phyloP scores from a whole-genome alignment of 2,113 vertebrate genomes.

The Hypanus sabinus region DNA sequence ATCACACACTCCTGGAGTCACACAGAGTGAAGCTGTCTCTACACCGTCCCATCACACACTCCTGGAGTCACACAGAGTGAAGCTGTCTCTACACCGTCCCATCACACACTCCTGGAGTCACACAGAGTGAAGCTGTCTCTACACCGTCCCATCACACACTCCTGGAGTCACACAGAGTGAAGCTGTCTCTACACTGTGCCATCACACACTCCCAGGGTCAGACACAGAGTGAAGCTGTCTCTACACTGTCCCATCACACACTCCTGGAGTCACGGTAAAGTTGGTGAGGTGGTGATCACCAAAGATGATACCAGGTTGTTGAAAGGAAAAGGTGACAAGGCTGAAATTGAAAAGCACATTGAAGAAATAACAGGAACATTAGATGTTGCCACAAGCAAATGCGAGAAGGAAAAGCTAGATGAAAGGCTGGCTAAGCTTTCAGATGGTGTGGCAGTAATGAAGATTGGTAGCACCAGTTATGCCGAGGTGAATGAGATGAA shows the following conservation, averaged over 20 bases:
- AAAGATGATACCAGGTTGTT: conserved; percentile 94
- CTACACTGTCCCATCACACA: no score
- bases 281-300: conserved; percentile 90
- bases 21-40: no score
- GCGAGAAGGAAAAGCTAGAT: conserved; percentile 95
- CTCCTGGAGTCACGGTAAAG: conserved; percentile 54
- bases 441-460: conserved; percentile 89
- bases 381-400: conserved; percentile 84
- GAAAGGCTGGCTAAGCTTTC: conserved; percentile 93
- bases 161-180: no score
- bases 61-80: fast-evolving
- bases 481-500: conserved; percentile 98
- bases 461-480: conserved; percentile 92
- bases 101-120: no score
- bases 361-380: conserved; percentile 81
- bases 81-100: no score
- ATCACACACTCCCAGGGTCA: no score
- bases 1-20: no score
- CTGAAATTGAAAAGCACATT: conserved; percentile 75
- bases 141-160: no score
- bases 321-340: conserved; percentile 77
- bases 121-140: no score
- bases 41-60: no score
- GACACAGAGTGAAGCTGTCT: no score
- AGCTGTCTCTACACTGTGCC: no score